Evolutionary conservation across 2,888 invertebrate genomes (phyloP), one percentile per base, ranked within the genome.

Genomic region (Agrotis exclamationis): DNA sequence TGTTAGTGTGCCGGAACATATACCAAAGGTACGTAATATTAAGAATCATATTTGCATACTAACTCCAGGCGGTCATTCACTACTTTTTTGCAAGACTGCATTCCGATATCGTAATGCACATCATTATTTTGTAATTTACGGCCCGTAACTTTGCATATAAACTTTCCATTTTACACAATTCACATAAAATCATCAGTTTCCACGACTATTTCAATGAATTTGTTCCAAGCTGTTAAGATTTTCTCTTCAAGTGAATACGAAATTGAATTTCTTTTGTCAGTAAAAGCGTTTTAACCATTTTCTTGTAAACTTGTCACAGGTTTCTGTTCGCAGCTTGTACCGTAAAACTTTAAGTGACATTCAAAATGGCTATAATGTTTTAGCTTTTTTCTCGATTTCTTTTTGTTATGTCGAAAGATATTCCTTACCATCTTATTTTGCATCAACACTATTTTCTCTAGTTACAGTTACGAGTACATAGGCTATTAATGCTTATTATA

Each of bases 151-250:
- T 65, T 76, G 75, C 76, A 76, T 63, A 72, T 71, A 63, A 57
- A 72, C 76, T 78, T 78, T 78, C 76, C 57, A 74, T 75, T 85
- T 85, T 70, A 74, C 65, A 67, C 66, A 67, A 58, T 3, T 64
- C 53, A 50, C 56, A 66, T 68, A 68, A 79, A 65, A 45, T 54
- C 58, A 67, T 70, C 28, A 45, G 20, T 60, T 63, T 80, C 66
- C 54, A 60, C 33, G 28, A 70, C 47, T 28, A 53, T 53, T 65
- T 18, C 65, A 54, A 47, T 68, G 39, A 59, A 76, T 83, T 62
- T 69, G 51, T 63, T 63, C 28, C 62, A 47, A 44, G 53, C 56
- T 45, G 18, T 67, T n/a, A 62, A 51, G 50, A 22, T 59, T 69
- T 76, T 80, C 80, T 60, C 76, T 76, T 60, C 6, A 50, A 22